These are phyloP conservation scores for Rhinichthys osculus DNA, from an alignment of 2,797 vertebrate genomes.

Conservation along the genomic window DNA sequence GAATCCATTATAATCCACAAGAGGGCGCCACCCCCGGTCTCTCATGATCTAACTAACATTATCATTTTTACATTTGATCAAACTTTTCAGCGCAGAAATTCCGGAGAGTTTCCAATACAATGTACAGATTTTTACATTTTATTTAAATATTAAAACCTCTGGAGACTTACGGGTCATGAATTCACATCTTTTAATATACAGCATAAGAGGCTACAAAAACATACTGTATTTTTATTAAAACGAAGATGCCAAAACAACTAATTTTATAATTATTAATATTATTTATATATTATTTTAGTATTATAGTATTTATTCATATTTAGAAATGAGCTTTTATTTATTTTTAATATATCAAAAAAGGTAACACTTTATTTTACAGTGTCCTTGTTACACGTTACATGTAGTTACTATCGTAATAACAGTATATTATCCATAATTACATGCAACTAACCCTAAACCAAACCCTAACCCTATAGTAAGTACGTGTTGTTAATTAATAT, in stretches of 20 bases:
- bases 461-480: too few species aligned
- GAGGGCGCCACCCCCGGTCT: not conserved
- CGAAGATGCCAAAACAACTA: not conserved
- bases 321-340: not conserved
- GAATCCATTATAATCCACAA: conserved; percentile 15
- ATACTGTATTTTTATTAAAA: not conserved
- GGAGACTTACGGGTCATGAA: not conserved
- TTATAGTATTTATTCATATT: not conserved
- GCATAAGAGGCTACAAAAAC: not conserved
- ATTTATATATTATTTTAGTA: not conserved
- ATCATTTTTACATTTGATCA: not conserved
- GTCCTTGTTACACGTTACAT: too few species aligned
- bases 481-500: not conserved
- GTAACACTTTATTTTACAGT: too few species aligned
- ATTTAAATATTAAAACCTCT: not conserved
- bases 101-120: not conserved
- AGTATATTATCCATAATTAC: too few species aligned
- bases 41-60: not conserved
- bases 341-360: not conserved
- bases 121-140: not conserved
- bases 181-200: not conserved
- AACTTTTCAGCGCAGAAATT: too few species aligned
- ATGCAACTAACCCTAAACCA: too few species aligned
- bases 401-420: too few species aligned
- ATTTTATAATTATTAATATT: not conserved